A percentile compares a stretch with the other conserved stretches of the same genome.
phyloP scores from a whole-genome alignment of 2,797 vertebrate species.

The Macroramphosus scolopax region DNA sequence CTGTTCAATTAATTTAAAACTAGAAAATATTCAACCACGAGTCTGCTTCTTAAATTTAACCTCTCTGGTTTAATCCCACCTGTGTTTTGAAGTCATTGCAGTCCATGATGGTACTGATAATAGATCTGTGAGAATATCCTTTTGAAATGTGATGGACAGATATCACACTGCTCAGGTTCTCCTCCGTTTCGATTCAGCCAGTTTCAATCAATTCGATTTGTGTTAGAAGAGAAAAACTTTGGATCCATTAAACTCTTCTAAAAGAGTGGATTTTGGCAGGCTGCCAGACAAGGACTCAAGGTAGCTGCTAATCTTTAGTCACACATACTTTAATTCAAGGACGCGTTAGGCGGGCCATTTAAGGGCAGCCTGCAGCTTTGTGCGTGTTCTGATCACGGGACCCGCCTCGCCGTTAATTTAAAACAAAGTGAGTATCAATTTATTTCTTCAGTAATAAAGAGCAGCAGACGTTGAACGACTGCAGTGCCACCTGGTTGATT shows the following conservation, averaged over 20 bases:
- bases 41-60: constrained; percentile 16
- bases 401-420: neutral
- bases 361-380: neutral
- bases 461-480: neutral
- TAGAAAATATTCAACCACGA: constrained; percentile 7
- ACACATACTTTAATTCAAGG: neutral
- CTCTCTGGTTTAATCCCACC: too few species aligned
- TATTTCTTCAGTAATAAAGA: constrained; percentile 3
- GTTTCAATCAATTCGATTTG: constrained; percentile 5
- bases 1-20: constrained; percentile 2
- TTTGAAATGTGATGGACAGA: constrained; percentile 12
- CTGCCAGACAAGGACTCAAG: constrained; percentile 7
- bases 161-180: too few species aligned
- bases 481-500: neutral
- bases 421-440: constrained; percentile 18
- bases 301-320: constrained; percentile 1
- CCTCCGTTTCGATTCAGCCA: neutral
- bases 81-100: too few species aligned
- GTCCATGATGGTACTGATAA: neutral
- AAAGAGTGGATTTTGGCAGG: neutral
- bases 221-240: constrained; percentile 13
- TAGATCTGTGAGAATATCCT: constrained; percentile 4
- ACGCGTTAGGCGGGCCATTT: neutral
- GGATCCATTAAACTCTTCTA: constrained; percentile 2
- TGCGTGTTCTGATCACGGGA: neutral